Percentiles rank a stretch among this genome's conserved stretches.
These are phyloP conservation scores for Arizona elegans DNA, from an alignment of 2,113 vertebrate genomes.

Conservation along the genomic window DNA sequence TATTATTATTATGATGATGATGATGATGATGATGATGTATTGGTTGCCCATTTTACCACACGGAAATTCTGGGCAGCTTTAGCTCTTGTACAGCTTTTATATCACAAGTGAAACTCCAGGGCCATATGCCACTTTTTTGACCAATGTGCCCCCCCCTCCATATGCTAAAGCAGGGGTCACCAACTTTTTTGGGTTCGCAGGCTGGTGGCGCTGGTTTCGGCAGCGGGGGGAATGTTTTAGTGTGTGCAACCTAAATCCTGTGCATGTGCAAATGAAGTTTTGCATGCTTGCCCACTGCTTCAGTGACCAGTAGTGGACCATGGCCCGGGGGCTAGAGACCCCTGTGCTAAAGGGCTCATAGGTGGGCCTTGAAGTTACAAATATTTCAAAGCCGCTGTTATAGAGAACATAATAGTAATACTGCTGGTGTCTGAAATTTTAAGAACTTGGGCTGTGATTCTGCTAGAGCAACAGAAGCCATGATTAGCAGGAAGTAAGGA, in stretches of 20 bases:
- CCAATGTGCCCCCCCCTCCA: background rate
- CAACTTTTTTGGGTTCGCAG: too few relatives aligned
- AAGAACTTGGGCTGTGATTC: constrained; percentile 29
- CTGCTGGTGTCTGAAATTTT: constrained; percentile 22
- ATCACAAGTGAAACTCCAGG: background rate
- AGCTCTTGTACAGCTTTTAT: background rate
- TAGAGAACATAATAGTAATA: constrained; percentile 20
- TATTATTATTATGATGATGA: too few relatives aligned
- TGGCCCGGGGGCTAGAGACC: too few relatives aligned
- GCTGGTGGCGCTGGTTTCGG: too few relatives aligned
- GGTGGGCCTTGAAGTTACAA: constrained; percentile 9
- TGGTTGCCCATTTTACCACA: too few relatives aligned
- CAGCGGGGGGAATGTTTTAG: too few relatives aligned
- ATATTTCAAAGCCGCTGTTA: background rate
- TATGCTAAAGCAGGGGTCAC: background rate
- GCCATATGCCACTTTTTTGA: background rate
- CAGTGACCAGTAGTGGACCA: too few relatives aligned
- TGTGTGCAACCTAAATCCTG: too few relatives aligned
- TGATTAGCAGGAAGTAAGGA: background rate
- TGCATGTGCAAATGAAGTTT: too few relatives aligned
- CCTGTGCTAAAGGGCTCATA: background rate
- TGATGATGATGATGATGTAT: too few relatives aligned
- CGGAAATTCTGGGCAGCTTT: background rate
- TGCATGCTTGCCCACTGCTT: too few relatives aligned
- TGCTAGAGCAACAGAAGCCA: background rate